Conservation (phyloP, 2,113 vertebrate genomes). For the Pseudorhombus dupliciocellatus region DNA sequence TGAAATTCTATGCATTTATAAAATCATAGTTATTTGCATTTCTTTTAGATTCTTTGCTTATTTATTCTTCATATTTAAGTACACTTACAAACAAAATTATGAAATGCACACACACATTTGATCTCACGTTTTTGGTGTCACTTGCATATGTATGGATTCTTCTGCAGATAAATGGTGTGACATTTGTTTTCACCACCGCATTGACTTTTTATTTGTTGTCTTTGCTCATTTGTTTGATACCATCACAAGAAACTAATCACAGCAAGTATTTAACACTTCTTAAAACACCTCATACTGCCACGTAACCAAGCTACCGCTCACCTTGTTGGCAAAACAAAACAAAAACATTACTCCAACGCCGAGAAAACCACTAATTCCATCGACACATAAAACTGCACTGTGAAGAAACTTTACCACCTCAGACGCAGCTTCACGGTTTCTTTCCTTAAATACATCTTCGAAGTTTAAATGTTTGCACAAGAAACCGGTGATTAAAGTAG, state of each 20-base stretch:
- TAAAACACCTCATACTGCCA: slow-evolving; percentile 9
- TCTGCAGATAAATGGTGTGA: slow-evolving; percentile 19
- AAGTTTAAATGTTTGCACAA: slow-evolving; percentile 12
- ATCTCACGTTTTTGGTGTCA: slow-evolving; percentile 70
- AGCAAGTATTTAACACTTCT: slow-evolving; percentile 15
- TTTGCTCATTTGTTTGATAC: slow-evolving; percentile 7
- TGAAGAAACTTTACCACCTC: slow-evolving; percentile 3
- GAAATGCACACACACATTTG: slow-evolving; percentile 39
- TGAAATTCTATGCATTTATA: slow-evolving; percentile 73
- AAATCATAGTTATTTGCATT: slow-evolving; percentile 73
- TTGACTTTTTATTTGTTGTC: slow-evolving; percentile 23
- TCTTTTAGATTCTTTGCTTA: slow-evolving; percentile 62
- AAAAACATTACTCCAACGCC: slow-evolving; percentile 13
- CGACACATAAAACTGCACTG: slow-evolving; percentile 25
- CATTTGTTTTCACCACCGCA: slow-evolving; percentile 13
- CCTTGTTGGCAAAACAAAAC: slow-evolving; percentile 6
- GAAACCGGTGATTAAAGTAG: slow-evolving; percentile 7
- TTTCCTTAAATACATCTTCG: neutral
- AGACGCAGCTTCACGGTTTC: neutral
- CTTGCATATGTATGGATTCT: slow-evolving; percentile 70
- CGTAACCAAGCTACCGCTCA: slow-evolving; percentile 8
- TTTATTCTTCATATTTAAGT: slow-evolving; percentile 80
- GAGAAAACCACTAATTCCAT: slow-evolving; percentile 8
- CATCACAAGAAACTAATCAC: slow-evolving; percentile 3
- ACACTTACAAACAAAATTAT: slow-evolving; percentile 77